A percentile compares a stretch with the other conserved stretches of the same genome.
phyloP scores from a whole-genome alignment of 1,140 invertebrate genomes.

The Physella acuta region DNA sequence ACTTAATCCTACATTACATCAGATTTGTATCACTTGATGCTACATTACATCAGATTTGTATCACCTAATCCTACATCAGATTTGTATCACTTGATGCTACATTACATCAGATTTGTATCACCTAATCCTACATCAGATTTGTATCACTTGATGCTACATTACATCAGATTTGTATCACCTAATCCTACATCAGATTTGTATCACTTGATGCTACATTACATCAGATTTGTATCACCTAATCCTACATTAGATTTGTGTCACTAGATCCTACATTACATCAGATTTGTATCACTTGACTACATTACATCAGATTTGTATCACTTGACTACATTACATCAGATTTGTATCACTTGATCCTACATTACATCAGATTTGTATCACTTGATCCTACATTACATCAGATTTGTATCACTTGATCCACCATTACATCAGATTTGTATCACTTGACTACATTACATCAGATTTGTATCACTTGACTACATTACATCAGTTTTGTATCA shows the following conservation, averaged over 20 bases:
- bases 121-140: neutral
- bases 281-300: neutral
- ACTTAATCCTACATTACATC: no score
- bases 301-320: no score
- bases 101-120: neutral
- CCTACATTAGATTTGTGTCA: neutral
- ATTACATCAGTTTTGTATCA: neutral
- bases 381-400: neutral
- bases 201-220: neutral
- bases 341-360: neutral
- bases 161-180: neutral
- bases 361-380: no score
- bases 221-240: neutral
- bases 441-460: neutral
- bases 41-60: neutral
- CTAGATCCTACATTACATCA: neutral
- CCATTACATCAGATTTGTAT: no score
- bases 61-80: neutral
- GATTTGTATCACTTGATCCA: neutral
- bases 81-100: neutral
- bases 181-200: neutral
- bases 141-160: neutral
- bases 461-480: neutral
- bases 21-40: neutral
- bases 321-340: neutral